Evolutionary conservation across 1,140 invertebrate genomes (phyloP).

Genomic region (Ditylenchus dipsaci): DNA sequence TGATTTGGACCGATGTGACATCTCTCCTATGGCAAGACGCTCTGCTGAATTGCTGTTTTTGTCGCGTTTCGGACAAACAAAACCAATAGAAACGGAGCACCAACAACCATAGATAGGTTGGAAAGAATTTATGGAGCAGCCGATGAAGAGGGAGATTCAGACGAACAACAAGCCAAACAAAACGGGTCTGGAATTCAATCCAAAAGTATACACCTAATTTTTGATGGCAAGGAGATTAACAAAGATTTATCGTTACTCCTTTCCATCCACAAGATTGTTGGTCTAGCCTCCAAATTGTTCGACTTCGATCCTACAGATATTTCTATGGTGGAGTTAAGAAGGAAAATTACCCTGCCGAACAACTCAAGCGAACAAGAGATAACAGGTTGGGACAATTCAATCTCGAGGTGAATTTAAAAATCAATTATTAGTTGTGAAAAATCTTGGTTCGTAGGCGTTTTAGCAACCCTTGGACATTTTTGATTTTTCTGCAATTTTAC

Average conservation of each 20-base stretch:
- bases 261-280: conserved; percentile 29
- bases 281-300: conserved; percentile 18
- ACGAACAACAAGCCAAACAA: not conserved
- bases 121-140: conserved; percentile 11
- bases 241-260: conserved; percentile 20
- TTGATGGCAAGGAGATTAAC: not conserved
- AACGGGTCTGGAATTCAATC: conserved; percentile 15
- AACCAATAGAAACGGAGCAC: conserved; percentile 10
- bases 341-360: conserved; percentile 15
- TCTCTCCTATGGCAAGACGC: conserved; percentile 21
- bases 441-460: no score
- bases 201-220: conserved; percentile 1
- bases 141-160: not conserved
- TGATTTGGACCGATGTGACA: conserved; percentile 32
- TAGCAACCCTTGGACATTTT: no score
- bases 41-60: conserved; percentile 33
- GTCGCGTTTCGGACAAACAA: conserved; percentile 6
- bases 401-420: conserved; percentile 13
- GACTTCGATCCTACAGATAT: conserved; percentile 24
- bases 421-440: no score
- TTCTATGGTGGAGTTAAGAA: not conserved
- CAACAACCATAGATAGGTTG: conserved; percentile 6
- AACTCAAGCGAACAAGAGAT: conserved; percentile 20
- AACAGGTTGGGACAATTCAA: conserved; percentile 35
- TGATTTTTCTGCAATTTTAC: no score